Evolutionary conservation across 2,888 invertebrate species (phyloP).

Genomic region (Pseudococcus jackbeardsleyi): DNA sequence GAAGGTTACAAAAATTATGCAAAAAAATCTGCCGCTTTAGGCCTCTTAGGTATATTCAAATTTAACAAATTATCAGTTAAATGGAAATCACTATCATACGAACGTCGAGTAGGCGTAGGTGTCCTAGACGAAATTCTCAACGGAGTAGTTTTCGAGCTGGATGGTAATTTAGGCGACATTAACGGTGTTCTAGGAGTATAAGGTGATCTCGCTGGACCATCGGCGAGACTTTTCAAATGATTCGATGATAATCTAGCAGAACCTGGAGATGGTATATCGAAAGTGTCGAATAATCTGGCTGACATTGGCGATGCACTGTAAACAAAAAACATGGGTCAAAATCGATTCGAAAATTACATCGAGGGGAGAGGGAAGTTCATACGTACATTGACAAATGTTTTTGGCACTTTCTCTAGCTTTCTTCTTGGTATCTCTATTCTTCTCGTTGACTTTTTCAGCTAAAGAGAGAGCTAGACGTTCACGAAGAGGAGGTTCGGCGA

Average conservation of each 20-base stretch:
- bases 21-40: constrained; percentile 88
- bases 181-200: constrained; percentile 69
- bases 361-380: neutral
- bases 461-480: constrained; percentile 86
- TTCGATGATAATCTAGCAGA: constrained; percentile 79
- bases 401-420: constrained; percentile 81
- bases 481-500: constrained; percentile 85
- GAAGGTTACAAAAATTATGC: constrained; percentile 66
- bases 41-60: constrained; percentile 80
- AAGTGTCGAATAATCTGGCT: constrained; percentile 55
- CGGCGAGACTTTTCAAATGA: constrained; percentile 74
- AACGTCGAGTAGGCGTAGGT: constrained; percentile 62
- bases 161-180: constrained; percentile 22
- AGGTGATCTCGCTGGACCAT: constrained; percentile 73
- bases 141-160: constrained; percentile 9
- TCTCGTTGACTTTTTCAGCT: constrained; percentile 87
- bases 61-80: constrained; percentile 90
- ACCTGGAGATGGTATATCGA: constrained; percentile 78
- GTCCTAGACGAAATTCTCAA: constrained; percentile 34
- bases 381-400: constrained; percentile 77
- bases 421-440: constrained; percentile 79
- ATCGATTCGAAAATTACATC: neutral
- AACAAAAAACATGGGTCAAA: neutral
- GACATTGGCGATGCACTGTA: constrained; percentile 52
- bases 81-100: constrained; percentile 61